Evolutionary conservation across 2,888 invertebrate genomes (phyloP).

Genomic region (Uropetala carovei): DNA sequence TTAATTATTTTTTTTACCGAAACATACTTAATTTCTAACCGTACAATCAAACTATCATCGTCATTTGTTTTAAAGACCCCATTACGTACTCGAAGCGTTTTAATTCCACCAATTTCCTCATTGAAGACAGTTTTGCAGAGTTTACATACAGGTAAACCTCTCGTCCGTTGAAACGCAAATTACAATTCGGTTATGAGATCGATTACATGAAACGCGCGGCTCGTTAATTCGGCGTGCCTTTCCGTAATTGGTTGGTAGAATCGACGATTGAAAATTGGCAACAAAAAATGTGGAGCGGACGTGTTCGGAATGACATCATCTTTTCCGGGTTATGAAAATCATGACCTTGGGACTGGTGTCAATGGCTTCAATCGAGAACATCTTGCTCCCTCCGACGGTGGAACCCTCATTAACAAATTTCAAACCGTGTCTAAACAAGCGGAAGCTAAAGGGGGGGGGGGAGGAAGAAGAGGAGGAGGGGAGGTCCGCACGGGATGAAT

Average conservation of each 20-base stretch:
- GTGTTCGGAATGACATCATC: constrained; percentile 36
- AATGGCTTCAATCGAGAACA: constrained; percentile 22
- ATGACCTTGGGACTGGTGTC: constrained; percentile 45
- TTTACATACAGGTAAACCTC: no score
- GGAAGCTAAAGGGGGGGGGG: no score
- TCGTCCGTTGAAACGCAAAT: background rate
- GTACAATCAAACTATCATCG: no score
- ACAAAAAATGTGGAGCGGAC: constrained; percentile 42
- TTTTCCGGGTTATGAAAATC: constrained; percentile 53
- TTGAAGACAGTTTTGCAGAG: no score
- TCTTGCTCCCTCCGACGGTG: background rate
- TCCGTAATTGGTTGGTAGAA: background rate
- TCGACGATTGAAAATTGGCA: background rate
- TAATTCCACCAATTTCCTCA: no score
- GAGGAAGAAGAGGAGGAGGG: no score
- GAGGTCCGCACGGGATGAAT: no score
- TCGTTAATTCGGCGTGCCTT: background rate
- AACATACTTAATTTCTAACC: no score
- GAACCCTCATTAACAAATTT: background rate
- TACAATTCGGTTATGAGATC: background rate
- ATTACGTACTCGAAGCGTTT: no score
- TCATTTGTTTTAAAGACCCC: no score
- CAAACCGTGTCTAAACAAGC: background rate
- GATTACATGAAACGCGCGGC: background rate
- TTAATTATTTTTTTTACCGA: no score